Evolutionary conservation across 1,140 invertebrate species (phyloP).

Genomic region (Ylistrum balloti): DNA sequence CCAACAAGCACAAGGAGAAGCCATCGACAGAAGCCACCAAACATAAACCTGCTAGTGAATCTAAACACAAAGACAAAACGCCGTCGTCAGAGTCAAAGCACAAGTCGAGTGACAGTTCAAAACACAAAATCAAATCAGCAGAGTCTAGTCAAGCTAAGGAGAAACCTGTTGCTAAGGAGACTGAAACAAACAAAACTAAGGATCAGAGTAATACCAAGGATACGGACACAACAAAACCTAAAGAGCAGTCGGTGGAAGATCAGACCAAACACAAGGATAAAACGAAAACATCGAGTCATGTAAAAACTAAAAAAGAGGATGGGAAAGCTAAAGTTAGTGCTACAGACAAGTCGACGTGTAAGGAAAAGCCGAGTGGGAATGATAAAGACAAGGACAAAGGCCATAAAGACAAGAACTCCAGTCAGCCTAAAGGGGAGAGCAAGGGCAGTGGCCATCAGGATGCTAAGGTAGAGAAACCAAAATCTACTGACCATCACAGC

Average conservation of each 20-base stretch:
- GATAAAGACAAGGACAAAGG: slow-evolving; percentile 57
- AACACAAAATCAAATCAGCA: not conserved
- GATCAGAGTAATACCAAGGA: slow-evolving; percentile 13
- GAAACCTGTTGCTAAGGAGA: not conserved
- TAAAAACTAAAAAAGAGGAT: slow-evolving; percentile 44
- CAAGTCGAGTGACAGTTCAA: not conserved
- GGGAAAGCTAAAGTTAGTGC: slow-evolving; percentile 52
- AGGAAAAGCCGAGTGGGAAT: slow-evolving; percentile 48
- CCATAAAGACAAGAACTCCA: slow-evolving; percentile 59
- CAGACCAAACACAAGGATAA: slow-evolving; percentile 48
- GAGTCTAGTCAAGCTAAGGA: not conserved
- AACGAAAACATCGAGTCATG: slow-evolving; percentile 49
- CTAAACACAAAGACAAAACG: slow-evolving; percentile 77
- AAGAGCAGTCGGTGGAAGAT: slow-evolving; percentile 55
- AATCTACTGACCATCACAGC: slow-evolving; percentile 46
- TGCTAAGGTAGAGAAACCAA: slow-evolving; percentile 71
- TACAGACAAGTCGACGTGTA: slow-evolving; percentile 49
- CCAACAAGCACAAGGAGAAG: slow-evolving; percentile 41
- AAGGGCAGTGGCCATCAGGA: slow-evolving; percentile 76
- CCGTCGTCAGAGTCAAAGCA: slow-evolving; percentile 48
- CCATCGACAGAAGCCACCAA: slow-evolving; percentile 44
- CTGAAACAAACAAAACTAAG: not conserved
- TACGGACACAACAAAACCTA: slow-evolving; percentile 43
- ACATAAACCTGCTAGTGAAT: slow-evolving; percentile 55
- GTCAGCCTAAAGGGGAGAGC: slow-evolving; percentile 42